Base-by-base conservation (phyloP, 2,888 invertebrate species). In the Eupsilia transversa region DNA sequence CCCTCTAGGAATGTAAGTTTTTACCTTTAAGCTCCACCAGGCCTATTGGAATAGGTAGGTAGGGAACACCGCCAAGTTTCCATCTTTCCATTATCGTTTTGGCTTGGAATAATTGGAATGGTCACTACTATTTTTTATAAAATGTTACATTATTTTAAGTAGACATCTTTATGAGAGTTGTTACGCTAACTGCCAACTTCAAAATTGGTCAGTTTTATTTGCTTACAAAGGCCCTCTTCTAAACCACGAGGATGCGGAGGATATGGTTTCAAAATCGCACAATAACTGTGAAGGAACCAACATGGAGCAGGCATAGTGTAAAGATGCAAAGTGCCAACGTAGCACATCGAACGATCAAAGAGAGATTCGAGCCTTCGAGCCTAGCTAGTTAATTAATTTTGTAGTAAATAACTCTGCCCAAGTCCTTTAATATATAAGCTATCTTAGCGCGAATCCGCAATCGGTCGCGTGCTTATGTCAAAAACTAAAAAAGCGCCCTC, bases 1-100 rank as follows among this genome's bases (percentile, higher is more conserved):
- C 96, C 96, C 0, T 96, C 96, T 0, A 92, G 93, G 85, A 82
- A 89, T 66, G 96, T 96, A 81, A 94, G 95, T 72, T 65, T 79
- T 77, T 61, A 80, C 0, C 9, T 61, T 41, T 74, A 61, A 61
- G 61, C 61, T 30, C 38, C 12, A 27, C 46, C 81, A 46, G 76
- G 81, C 30, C 52, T 76, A 27, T 80, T 33, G 80, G 74, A 74
- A 4, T 80, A 80, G 81, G 76, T 80, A 77, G 76, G 76, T 74
- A 77, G 76, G 76, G 81, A 56, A n/a, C 46, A 27, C 49, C 20
- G n/a, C 27, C 0, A 10, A 61, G 60, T 80, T 52, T 12, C 46
- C 72, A 17, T 66, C 27, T 57, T 35, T 12, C 17, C 27, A 59
- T 35, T 10, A 33, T 14, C 14, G 14, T 54, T 27, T 54, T 65